These are phyloP conservation scores for Melanostoma mellinum DNA, from an alignment of 2,888 invertebrate genomes.

Conservation along the genomic window DNA sequence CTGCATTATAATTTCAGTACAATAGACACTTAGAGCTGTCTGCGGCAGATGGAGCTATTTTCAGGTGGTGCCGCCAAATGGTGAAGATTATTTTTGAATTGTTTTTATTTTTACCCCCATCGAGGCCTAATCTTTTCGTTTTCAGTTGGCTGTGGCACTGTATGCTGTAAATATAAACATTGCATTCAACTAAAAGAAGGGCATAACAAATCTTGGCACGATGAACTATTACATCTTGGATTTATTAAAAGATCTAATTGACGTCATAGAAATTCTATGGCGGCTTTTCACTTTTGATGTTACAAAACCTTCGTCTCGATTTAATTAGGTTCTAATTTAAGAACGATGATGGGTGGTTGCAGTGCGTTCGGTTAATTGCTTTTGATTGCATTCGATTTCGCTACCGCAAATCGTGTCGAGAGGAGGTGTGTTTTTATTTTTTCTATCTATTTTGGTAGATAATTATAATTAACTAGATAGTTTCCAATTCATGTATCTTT, in stretches of 20 bases:
- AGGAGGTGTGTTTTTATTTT: too few relatives aligned
- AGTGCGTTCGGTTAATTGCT: too few relatives aligned
- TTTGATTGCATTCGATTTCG: too few relatives aligned
- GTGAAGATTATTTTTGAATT: slow-evolving; percentile 37
- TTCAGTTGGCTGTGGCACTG: background rate
- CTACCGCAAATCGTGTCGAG: too few relatives aligned
- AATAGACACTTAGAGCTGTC: slow-evolving; percentile 42
- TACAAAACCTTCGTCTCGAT: slow-evolving; percentile 38
- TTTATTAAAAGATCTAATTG: slow-evolving; percentile 62
- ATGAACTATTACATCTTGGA: slow-evolving; percentile 62
- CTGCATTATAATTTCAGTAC: slow-evolving; percentile 59
- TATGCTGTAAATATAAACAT: slow-evolving; percentile 7
- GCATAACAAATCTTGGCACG: slow-evolving; percentile 66
- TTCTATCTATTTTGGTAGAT: too few relatives aligned
- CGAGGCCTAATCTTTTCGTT: slow-evolving; percentile 47
- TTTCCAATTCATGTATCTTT: too few relatives aligned
- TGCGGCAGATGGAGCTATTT: slow-evolving; percentile 68
- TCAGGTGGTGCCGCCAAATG: slow-evolving; percentile 46
- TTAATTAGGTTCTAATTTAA: too few relatives aligned
- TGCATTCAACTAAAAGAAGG: slow-evolving; percentile 59
- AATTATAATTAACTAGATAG: too few relatives aligned
- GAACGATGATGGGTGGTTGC: too few relatives aligned
- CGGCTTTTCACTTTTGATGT: slow-evolving; percentile 65
- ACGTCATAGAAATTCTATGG: slow-evolving; percentile 70
- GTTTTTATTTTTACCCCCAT: slow-evolving; percentile 38